Evolutionary conservation across 2,888 invertebrate species (phyloP).

Genomic region (Mycogona germanica): DNA sequence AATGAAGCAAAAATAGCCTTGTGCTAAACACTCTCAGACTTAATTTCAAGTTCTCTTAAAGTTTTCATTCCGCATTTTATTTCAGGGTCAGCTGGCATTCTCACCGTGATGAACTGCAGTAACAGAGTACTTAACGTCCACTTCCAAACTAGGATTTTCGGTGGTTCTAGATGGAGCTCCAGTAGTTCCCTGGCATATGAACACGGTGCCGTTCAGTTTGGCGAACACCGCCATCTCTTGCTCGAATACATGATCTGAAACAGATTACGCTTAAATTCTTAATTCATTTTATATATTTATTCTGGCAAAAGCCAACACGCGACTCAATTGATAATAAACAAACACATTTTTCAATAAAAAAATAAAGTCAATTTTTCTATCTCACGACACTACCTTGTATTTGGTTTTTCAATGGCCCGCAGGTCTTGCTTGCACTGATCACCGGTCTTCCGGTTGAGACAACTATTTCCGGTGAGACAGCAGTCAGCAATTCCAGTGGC

Average conservation of each 20-base stretch:
- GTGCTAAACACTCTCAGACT: no score
- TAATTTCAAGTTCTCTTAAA: no score
- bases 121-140: slow-evolving; percentile 74
- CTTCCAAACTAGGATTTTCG: slow-evolving; percentile 38
- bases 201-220: background rate
- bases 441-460: background rate
- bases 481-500: slow-evolving; percentile 3
- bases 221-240: background rate
- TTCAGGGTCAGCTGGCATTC: no score
- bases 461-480: background rate
- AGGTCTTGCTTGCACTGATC: background rate
- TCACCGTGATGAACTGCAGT: slow-evolving; percentile 64
- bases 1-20: no score
- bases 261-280: background rate
- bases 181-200: slow-evolving; percentile 8
- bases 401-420: background rate
- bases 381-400: background rate
- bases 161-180: background rate
- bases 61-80: no score
- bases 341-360: no score
- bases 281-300: background rate
- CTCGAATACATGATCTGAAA: background rate
- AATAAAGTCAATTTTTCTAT: background rate
- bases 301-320: no score
- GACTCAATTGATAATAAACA: no score